phyloP scores from a whole-genome alignment of 2,113 vertebrate genomes.

The Illadopsis cleaveri region DNA sequence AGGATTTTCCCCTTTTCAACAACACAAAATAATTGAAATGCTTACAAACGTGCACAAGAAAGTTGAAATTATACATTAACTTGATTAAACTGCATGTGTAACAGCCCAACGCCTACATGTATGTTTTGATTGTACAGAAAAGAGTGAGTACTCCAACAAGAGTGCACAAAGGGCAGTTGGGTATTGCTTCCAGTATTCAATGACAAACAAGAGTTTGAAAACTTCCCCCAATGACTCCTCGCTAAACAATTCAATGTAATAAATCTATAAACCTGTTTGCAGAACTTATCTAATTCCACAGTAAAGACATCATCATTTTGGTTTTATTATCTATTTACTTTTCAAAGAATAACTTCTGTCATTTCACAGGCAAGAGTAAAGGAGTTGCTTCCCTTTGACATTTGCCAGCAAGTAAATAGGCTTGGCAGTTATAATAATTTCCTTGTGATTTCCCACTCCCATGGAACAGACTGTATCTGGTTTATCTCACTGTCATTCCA shows the following conservation, averaged over 20 bases:
- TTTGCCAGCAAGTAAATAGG: neutral
- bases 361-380: neutral
- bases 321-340: neutral
- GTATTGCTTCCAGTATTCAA: neutral
- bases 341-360: neutral
- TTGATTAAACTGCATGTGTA: neutral
- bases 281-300: neutral
- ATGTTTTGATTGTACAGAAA: neutral
- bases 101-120: neutral
- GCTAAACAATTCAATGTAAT: neutral
- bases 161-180: neutral
- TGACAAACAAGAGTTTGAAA: neutral
- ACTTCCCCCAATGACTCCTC: neutral
- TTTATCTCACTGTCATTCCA: neutral
- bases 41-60: accelerated
- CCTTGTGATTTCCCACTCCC: neutral
- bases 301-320: neutral
- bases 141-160: neutral
- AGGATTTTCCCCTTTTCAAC: neutral
- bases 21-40: neutral
- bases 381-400: neutral
- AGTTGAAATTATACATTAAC: neutral
- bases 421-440: neutral
- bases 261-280: neutral
- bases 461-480: neutral